These are phyloP conservation scores for Myopa tessellatipennis DNA, from an alignment of 2,888 invertebrate genomes.

Conservation along the genomic window DNA sequence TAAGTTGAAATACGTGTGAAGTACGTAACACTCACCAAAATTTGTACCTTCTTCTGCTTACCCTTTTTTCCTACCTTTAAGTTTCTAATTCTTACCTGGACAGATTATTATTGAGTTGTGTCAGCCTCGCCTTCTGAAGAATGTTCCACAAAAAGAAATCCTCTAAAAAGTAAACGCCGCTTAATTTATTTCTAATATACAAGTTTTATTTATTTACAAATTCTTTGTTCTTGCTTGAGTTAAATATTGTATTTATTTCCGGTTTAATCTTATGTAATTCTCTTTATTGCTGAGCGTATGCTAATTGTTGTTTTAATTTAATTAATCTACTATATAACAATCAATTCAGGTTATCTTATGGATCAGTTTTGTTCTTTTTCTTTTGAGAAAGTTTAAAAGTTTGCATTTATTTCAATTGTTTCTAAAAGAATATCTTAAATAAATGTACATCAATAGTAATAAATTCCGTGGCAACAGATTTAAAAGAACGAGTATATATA, in stretches of 20 bases:
- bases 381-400: background rate
- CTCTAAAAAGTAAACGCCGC: background rate
- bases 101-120: no score
- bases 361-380: background rate
- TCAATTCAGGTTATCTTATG: background rate
- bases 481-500: background rate
- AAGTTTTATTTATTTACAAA: background rate
- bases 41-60: no score
- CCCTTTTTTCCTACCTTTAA: background rate
- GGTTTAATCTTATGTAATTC: no score
- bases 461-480: background rate
- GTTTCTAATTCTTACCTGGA: no score
- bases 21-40: no score
- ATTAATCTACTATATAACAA: background rate
- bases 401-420: background rate
- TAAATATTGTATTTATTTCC: background rate
- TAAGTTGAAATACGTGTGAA: no score
- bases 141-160: no score
- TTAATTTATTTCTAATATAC: background rate
- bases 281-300: no score
- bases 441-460: background rate
- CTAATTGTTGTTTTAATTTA: background rate
- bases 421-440: background rate
- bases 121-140: no score
- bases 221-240: background rate